Conservation (phyloP, 2,113 vertebrate genomes). For the Siniperca knerii region DNA sequence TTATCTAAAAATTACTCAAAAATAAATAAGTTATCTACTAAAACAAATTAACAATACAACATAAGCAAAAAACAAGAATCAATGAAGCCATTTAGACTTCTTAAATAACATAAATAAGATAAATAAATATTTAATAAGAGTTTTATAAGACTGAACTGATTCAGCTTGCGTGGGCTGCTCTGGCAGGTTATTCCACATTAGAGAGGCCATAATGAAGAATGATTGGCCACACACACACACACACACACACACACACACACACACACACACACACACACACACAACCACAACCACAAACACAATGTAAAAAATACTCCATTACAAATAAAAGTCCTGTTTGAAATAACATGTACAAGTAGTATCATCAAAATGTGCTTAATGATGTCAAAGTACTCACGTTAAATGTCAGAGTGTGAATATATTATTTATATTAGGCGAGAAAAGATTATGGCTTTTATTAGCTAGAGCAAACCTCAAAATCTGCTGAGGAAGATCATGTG, state of each 20-base stretch:
- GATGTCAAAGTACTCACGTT: too few relatives aligned
- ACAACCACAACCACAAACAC: neutral
- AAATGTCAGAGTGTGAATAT: too few relatives aligned
- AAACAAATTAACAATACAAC: neutral
- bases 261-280: neutral
- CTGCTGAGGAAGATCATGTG: neutral
- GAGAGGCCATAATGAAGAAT: conserved; percentile 5
- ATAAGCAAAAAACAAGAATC: neutral
- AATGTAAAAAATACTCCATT: neutral
- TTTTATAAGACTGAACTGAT: conserved; percentile 6
- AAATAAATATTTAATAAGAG: conserved; percentile 4
- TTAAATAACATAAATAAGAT: neutral
- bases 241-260: conserved; percentile 7
- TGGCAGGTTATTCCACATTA: conserved; percentile 21
- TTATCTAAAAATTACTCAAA: neutral
- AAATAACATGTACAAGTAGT: neutral
- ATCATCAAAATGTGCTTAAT: too few relatives aligned
- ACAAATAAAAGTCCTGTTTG: neutral
- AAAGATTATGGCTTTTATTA: too few relatives aligned
- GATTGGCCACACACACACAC: neutral
- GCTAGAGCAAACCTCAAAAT: neutral
- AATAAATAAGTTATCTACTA: neutral
- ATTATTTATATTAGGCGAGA: too few relatives aligned
- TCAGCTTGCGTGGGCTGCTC: neutral
- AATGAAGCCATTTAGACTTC: neutral